Conservation (phyloP, 2,797 vertebrate species). For the Rhynchonycteris naso region DNA sequence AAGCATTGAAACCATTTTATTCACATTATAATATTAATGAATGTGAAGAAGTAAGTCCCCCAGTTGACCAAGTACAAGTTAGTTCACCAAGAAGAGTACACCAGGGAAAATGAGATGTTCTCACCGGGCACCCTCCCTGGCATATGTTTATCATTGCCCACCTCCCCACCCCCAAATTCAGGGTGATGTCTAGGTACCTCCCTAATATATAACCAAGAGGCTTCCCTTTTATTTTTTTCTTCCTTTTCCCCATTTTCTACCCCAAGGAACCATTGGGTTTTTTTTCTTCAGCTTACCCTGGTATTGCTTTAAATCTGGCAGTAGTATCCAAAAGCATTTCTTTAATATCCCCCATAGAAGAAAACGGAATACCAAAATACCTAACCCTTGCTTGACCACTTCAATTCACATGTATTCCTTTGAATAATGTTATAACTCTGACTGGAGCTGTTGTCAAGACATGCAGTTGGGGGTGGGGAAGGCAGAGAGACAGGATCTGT, state of each 20-base stretch:
- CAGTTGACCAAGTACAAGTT: not conserved
- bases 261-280: not conserved
- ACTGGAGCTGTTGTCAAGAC: not conserved
- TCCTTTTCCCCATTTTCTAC: not conserved
- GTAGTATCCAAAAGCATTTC: not conserved
- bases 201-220: not conserved
- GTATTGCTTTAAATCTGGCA: constrained; percentile 55
- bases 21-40: not conserved
- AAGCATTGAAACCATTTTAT: not conserved
- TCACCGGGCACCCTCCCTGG: not conserved
- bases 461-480: not conserved
- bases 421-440: constrained; percentile 17
- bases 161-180: not conserved
- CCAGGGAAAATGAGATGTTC: not conserved
- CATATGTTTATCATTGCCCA: not conserved
- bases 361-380: constrained; percentile 53
- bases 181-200: not conserved
- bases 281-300: not conserved
- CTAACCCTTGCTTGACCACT: not conserved
- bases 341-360: constrained; percentile 9
- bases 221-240: not conserved
- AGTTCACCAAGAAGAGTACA: not conserved
- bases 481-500: not conserved
- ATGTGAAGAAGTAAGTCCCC: constrained; percentile 13
- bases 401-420: constrained; percentile 5